A percentile compares a stretch with the other conserved stretches of the same genome.
phyloP scores from a whole-genome alignment of 1,140 invertebrate species.

The Brachionus sp. region DNA sequence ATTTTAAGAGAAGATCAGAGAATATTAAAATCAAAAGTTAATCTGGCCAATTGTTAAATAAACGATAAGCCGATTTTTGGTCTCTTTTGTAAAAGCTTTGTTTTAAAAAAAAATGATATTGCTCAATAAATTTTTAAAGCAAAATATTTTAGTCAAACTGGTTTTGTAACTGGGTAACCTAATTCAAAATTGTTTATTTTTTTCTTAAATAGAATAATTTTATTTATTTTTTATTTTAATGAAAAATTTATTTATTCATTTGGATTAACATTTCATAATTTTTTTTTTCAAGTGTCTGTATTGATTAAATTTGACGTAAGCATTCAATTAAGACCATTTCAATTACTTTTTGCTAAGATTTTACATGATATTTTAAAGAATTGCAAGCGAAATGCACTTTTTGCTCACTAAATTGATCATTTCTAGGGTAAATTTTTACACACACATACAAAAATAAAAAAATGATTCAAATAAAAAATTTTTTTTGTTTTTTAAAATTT shows the following conservation, averaged over 20 bases:
- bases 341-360: no score
- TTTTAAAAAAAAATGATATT: not conserved
- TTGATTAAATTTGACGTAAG: not conserved
- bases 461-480: no score
- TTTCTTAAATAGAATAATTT: not conserved
- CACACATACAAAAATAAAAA: no score
- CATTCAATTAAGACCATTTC: no score
- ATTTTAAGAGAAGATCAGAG: slow-evolving; percentile 8
- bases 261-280: not conserved
- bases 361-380: no score
- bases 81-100: not conserved
- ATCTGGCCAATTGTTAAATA: slow-evolving; percentile 24
- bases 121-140: not conserved
- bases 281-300: not conserved
- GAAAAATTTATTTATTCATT: not conserved
- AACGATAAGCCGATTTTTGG: slow-evolving; percentile 30
- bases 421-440: no score
- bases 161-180: slow-evolving; percentile 27
- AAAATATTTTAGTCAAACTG: not conserved
- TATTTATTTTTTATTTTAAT: not conserved
- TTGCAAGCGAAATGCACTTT: no score
- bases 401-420: no score
- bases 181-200: not conserved
- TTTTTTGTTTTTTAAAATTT: not conserved
- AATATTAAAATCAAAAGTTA: slow-evolving; percentile 19